phyloP scores from a whole-genome alignment of 2,888 invertebrate genomes.

The Pardosa pseudoannulata region DNA sequence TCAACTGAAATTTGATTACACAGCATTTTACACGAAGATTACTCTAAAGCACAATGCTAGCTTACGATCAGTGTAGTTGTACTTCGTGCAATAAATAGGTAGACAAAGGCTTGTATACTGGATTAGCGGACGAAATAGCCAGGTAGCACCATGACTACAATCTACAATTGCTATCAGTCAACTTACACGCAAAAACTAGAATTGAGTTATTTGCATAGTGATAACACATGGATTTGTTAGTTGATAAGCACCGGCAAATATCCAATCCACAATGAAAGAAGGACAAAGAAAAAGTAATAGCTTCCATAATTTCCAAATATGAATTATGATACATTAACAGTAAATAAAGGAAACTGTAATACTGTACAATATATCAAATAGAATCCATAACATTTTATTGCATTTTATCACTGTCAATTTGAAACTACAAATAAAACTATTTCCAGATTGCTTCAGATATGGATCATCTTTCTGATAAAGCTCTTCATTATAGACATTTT shows the following conservation, averaged over 20 bases:
- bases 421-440: too few species aligned
- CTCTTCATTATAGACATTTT: too few species aligned
- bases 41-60: neutral
- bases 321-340: too few species aligned
- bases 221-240: neutral
- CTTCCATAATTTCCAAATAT: too few species aligned
- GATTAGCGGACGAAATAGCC: constrained; percentile 49
- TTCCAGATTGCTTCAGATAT: too few species aligned
- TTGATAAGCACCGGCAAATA: constrained; percentile 11
- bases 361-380: too few species aligned
- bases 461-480: too few species aligned
- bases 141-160: constrained; percentile 49
- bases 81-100: constrained; percentile 9
- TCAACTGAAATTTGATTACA: too few species aligned
- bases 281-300: neutral
- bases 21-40: neutral
- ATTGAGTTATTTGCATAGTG: constrained; percentile 35
- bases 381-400: too few species aligned
- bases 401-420: too few species aligned
- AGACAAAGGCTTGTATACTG: constrained; percentile 7
- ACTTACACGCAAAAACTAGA: constrained; percentile 15
- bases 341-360: too few species aligned
- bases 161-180: constrained; percentile 1
- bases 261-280: neutral
- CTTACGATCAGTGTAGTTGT: neutral